Base-by-base conservation (phyloP, 2,888 invertebrate species). In the Ctenicera cuprea region DNA sequence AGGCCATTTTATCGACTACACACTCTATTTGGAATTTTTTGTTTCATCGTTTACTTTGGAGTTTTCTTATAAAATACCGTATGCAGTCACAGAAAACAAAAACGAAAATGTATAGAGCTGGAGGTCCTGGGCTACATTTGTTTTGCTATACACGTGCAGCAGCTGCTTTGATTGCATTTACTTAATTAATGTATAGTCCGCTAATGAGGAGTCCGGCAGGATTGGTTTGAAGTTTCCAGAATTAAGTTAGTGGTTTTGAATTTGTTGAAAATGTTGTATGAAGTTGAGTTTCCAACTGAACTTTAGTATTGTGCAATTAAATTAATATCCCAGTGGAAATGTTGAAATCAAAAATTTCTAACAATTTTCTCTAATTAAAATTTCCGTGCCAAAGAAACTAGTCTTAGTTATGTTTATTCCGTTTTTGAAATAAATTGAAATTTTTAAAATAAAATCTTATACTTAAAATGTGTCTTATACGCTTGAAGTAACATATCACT, bases 81-180 rank as follows among this genome's bases (percentile, higher is more conserved):
- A 8, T 54, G n/a, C 54, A 26, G 8, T 30, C 14, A 14, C n/a
- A 54, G 8, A 54, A 33, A 33, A 3, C 14, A 33, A 18, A 54
- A 22, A 33, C 14, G 9, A 14, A 14, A 54, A 26, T 22, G n/a
- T 14, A 54, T 48, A 48, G 12, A 54, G 14, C 14, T 22, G 4
- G 14, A n/a, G 14, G 26, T 11, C 12, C 26, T n/a, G 5, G 14
- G 30, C n/a, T 26, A 2, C n/a, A 22, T 22, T 54, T 54, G 14
- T 26, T 54, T 20, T 54, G 54, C 54, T 7, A 14, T 0, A 30
- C 54, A 54, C 54, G 54, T 54, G 54, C 54, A 52, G 52, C 52
- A 54, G 54, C 14, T 30, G 33, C 30, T 54, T 54, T 54, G 54
- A 54, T 54, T 54, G 54, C 54, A 54, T 54, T 54, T 54, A 54